Base-by-base conservation (phyloP, 2,888 invertebrate genomes). In the Polydrusus tereticollis region DNA sequence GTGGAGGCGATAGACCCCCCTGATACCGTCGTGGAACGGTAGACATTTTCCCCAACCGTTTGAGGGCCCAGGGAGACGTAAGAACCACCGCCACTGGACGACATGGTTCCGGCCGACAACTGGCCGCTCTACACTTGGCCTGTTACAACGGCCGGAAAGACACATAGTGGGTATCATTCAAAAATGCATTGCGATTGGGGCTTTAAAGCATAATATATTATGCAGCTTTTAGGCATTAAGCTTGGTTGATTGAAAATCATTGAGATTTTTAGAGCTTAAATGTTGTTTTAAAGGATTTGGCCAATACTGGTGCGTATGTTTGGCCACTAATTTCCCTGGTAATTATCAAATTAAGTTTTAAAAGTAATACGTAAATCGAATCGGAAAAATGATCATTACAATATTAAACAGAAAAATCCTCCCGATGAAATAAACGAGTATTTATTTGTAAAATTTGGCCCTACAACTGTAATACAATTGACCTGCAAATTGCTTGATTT, bases 1-100 rank as follows among this genome's bases (percentile, higher is more conserved):
- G 87, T 83, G 70, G 78, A 75, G 75, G 77, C 65, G 67, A 63
- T 52, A 23, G 68, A 65, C 66, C 68, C 78, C 77, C 81, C 81
- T 58, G 81, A 87, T 77, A 88, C 84, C 63, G 90, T 90, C 57
- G 91, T 91, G 81, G 88, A 87, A 81, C 88, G 88, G 87, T 91
- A 91, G 83, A 89, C 87, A 82, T 89, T 65, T 14, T 68, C 74
- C 5, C 66, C 69, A 5, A 57, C 69, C 65, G 68, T 33, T 26
- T 52, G 52, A 10, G 65, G 16, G 26, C 65, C 64, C 55, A 69
- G 58, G 59, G 75, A 70, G 36, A 66, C 63, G 52, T 69, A 69
- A 36, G 59, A 29, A 50, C 72, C 67, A 64, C 73, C 71, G 20
- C 71, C 71, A 59, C 59, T 65, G 57, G 65, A 55, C 45, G 55